Evolutionary conservation across 2,113 vertebrate species (phyloP).

Genomic region (Colinus virginianus): DNA sequence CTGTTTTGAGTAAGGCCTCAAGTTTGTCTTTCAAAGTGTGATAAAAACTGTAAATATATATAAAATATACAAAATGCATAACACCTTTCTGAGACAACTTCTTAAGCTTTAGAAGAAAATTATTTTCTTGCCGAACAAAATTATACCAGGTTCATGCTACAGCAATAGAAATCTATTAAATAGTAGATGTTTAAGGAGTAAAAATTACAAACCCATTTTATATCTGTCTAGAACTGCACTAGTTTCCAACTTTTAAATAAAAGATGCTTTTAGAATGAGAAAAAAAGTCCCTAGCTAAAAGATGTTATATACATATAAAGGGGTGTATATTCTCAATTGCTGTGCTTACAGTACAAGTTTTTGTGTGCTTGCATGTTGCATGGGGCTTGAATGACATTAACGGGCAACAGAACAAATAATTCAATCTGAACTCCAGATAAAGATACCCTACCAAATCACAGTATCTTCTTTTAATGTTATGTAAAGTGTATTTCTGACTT

Average conservation of each 20-base stretch:
- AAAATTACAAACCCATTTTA: not conserved
- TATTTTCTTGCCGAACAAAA: not conserved
- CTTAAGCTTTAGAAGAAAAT: not conserved
- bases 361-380: not conserved
- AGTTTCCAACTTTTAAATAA: not conserved
- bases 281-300: not conserved
- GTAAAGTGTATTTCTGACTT: not conserved
- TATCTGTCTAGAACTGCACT: not conserved
- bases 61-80: not conserved
- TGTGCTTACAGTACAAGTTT: not conserved
- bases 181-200: not conserved
- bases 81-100: not conserved
- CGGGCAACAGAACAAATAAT: not conserved
- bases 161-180: not conserved
- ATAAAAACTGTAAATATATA: not conserved
- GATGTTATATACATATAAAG: not conserved
- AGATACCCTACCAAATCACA: not conserved
- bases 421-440: not conserved
- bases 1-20: not conserved
- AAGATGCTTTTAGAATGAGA: not conserved
- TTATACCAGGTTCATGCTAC: not conserved
- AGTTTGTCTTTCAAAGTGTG: not conserved
- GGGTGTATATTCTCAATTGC: not conserved
- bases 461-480: not conserved
- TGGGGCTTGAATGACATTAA: not conserved